phyloP scores from a whole-genome alignment of 2,113 vertebrate genomes.

The Gorsachius goisagi region DNA sequence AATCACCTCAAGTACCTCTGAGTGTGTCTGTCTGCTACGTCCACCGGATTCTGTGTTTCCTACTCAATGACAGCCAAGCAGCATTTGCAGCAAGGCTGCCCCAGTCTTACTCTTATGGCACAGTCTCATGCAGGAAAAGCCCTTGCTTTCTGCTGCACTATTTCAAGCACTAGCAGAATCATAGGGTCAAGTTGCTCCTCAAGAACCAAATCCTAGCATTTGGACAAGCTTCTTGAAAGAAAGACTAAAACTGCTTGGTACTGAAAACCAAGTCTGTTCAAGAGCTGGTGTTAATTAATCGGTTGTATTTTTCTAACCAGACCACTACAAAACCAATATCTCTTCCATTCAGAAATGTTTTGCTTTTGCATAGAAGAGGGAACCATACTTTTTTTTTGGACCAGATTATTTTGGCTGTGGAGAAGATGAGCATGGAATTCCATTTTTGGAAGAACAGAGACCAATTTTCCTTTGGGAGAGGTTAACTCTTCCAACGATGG shows the following conservation, averaged over 20 bases:
- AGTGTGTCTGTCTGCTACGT: neutral
- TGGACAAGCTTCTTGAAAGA: neutral
- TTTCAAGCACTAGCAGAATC: neutral
- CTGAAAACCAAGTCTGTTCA: neutral
- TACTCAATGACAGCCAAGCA: neutral
- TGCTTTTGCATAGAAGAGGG: neutral
- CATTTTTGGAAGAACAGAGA: neutral
- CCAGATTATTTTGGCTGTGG: neutral
- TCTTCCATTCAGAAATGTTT: neutral
- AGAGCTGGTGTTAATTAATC: neutral
- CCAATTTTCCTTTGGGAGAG: neutral
- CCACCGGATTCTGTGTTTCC: rapidly evolving
- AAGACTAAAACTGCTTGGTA: neutral
- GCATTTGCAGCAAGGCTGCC: too few relatives aligned
- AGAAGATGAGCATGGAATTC: neutral
- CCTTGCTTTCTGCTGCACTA: too few relatives aligned
- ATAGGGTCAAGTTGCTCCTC: neutral
- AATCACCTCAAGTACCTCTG: neutral
- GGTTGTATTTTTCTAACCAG: neutral
- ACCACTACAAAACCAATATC: neutral
- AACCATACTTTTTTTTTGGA: neutral
- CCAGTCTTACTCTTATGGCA: rapidly evolving
- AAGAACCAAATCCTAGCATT: neutral
- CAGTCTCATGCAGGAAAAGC: neutral
- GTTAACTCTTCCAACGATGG: neutral